A percentile compares a stretch with the other conserved stretches of the same genome.
Evolutionary conservation across 2,888 invertebrate genomes (phyloP).

Genomic region (Xestia sexstrigata): DNA sequence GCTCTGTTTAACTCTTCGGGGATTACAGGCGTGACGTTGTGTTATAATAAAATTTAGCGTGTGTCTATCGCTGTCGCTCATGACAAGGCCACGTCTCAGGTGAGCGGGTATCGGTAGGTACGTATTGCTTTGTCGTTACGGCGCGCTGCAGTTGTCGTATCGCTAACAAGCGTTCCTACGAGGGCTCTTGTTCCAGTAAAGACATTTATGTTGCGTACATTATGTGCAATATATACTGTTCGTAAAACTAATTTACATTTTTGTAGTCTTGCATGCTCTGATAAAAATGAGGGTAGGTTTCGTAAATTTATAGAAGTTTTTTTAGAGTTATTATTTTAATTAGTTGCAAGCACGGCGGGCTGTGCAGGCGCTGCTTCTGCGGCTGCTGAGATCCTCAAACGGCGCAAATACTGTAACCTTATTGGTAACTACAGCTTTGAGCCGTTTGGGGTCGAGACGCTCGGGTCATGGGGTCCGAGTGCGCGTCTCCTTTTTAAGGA

Average conservation of each 20-base stretch:
- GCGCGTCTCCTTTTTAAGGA: too few relatives aligned
- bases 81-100: slow-evolving; percentile 33
- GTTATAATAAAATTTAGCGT: background rate
- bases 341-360: too few relatives aligned
- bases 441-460: too few relatives aligned
- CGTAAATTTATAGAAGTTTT: background rate
- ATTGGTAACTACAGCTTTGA: too few relatives aligned
- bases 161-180: slow-evolving; percentile 78
- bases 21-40: too few relatives aligned
- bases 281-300: background rate
- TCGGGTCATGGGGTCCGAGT: too few relatives aligned
- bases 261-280: slow-evolving; percentile 19
- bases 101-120: slow-evolving; percentile 49
- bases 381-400: too few relatives aligned
- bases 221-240: slow-evolving; percentile 34
- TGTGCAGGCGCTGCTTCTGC: too few relatives aligned
- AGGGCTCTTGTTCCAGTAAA: slow-evolving; percentile 72
- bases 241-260: slow-evolving; percentile 40
- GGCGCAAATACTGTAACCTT: too few relatives aligned
- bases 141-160: slow-evolving; percentile 70
- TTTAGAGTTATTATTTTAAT: too few relatives aligned
- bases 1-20: too few relatives aligned
- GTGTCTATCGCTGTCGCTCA: slow-evolving; percentile 31
- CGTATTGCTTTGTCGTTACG: slow-evolving; percentile 68
- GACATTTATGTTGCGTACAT: slow-evolving; percentile 54